These are phyloP conservation scores for Hybos culiciformis DNA, from an alignment of 2,888 invertebrate genomes.

Conservation along the genomic window DNA sequence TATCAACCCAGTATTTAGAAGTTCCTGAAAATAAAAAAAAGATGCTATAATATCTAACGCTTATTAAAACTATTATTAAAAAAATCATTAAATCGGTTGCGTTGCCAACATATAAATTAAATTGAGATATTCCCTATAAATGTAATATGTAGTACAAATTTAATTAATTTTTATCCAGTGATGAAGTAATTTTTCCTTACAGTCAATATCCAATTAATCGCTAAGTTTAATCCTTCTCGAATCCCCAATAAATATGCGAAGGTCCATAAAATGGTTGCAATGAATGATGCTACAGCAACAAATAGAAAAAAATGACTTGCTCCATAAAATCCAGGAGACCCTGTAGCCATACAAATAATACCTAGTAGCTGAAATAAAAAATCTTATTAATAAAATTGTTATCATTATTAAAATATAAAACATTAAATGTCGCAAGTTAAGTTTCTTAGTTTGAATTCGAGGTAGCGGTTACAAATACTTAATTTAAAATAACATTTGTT, in stretches of 20 bases:
- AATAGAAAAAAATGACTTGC: slow-evolving; percentile 74
- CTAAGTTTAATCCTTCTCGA: slow-evolving; percentile 60
- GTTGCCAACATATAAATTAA: slow-evolving; percentile 2
- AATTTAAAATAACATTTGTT: too few relatives aligned
- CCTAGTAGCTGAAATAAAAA: slow-evolving; percentile 56
- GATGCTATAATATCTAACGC: too few relatives aligned
- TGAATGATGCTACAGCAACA: slow-evolving; percentile 69
- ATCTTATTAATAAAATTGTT: slow-evolving; percentile 11
- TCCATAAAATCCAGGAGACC: slow-evolving; percentile 48
- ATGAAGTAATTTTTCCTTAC: slow-evolving; percentile 50
- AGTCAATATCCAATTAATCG: slow-evolving; percentile 72
- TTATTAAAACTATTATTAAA: too few relatives aligned
- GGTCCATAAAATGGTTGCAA: slow-evolving; percentile 67
- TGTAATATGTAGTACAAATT: too few relatives aligned
- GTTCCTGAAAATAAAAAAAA: slow-evolving; percentile 49
- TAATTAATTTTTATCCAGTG: too few relatives aligned
- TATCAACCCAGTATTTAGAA: slow-evolving; percentile 57
- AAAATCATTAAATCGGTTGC: too few relatives aligned
- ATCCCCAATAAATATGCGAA: slow-evolving; percentile 68
- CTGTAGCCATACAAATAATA: slow-evolving; percentile 72
- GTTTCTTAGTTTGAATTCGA: too few relatives aligned
- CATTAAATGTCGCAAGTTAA: neutral
- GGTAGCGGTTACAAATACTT: too few relatives aligned
- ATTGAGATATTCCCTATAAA: slow-evolving; percentile 1
- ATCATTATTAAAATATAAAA: neutral